Base-by-base conservation (phyloP, 2,888 invertebrate genomes). In the Baronia brevicornis region DNA sequence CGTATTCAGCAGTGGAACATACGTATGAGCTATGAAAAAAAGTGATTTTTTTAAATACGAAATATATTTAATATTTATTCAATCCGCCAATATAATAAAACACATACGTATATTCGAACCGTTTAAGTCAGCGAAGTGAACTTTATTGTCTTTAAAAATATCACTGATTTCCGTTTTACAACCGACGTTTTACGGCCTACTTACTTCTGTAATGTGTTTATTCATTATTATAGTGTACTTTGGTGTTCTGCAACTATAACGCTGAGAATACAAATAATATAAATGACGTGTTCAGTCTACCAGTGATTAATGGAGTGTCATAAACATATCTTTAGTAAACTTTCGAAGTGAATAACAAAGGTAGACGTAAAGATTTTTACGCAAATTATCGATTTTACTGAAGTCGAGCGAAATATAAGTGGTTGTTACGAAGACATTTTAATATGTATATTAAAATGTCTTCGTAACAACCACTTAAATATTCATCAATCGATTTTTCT, bases 111-210 rank as follows among this genome's bases (percentile, higher is more conserved):
- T 51, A 47, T 46, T 44, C 52, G 56, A 54, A 52, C 45, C 45
- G 46, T 51, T 53, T 48, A 49, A 52, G 41, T 44, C 38, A 36
- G 51, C 53, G 51, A 57, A 51, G 59, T 52, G 49, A 44, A 48
- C 37, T 53, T 51, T 51, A 51, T 42, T 21, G 43, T 44, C 43
- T 51, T 51, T 59, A 55, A 62, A 62, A 57, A 62, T 64, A 59
- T 57, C 52, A 43, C 44, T 35, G 48, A 40, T 44, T 49, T 43
- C 42, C 31, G 35, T 50, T 53, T 56, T 49, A 53, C 44, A 44
- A 46, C 48, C 47, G 49, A 50, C 48, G 46, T 41, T 46, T 51
- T 41, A 53, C 40, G 41, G 38, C 36, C 36, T 39, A 36, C 39
- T 33, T 47, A 45, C 41, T 42, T 41, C 43, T 35, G 41, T 39